These are phyloP conservation scores for Acronicta leporina DNA, from an alignment of 2,888 invertebrate species.

Conservation along the genomic window DNA sequence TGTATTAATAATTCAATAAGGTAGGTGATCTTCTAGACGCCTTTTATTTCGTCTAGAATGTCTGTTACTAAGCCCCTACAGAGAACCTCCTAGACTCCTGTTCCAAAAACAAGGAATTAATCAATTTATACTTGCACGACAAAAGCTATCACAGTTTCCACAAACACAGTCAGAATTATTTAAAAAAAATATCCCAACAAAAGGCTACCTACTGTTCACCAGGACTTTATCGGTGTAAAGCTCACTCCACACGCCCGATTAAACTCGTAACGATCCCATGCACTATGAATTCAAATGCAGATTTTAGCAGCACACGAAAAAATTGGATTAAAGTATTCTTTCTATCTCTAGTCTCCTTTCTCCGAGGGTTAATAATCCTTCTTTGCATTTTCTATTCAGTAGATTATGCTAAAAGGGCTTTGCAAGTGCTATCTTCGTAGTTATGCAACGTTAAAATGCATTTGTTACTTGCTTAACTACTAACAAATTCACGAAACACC, in stretches of 20 bases:
- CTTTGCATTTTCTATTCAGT: conserved; percentile 18
- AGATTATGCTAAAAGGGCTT: not conserved
- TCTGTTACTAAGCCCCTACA: too few relatives aligned
- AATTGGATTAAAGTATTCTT: conserved; percentile 17
- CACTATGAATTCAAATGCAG: conserved; percentile 37
- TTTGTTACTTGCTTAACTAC: conserved; percentile 3
- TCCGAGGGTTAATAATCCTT: conserved; percentile 8
- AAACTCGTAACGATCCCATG: conserved; percentile 29
- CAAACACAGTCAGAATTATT: conserved; percentile 13
- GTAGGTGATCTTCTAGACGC: too few relatives aligned
- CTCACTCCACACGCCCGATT: conserved; percentile 42
- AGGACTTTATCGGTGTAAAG: conserved; percentile 24
- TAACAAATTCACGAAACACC: conserved; percentile 1
- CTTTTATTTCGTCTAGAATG: too few relatives aligned
- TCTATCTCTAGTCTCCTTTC: conserved; percentile 8
- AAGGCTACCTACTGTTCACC: conserved; percentile 15
- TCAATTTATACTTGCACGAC: too few relatives aligned
- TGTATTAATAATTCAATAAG: too few relatives aligned
- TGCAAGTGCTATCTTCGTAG: conserved; percentile 1
- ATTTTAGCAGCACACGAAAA: conserved; percentile 21
- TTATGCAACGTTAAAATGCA: conserved; percentile 5
- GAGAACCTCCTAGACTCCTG: too few relatives aligned
- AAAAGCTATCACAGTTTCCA: conserved; percentile 4
- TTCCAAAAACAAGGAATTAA: too few relatives aligned
- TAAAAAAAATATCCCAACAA: conserved; percentile 17